Evolutionary conservation across 2,888 invertebrate genomes (phyloP), one percentile per base, ranked within the genome.

Genomic region (Platypus cylindrus): DNA sequence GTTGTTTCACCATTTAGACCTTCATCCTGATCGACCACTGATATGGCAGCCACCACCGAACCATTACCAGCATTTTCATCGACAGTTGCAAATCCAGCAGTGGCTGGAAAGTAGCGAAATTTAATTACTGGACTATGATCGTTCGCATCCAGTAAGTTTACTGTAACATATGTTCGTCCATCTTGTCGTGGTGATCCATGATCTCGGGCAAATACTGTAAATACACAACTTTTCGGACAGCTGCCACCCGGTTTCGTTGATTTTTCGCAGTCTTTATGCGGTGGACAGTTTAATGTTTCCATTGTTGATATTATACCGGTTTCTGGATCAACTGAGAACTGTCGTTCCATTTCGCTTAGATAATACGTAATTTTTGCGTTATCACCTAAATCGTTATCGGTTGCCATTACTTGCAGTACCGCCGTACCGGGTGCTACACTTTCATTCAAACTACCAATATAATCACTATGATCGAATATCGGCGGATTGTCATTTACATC

Each of bases 401-500:
- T 85, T 0, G 94, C 95, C 61, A 79, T 79, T n/a, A 95, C 93
- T 54, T 83, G 83, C 3, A 93, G 65, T 5, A 94, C 90, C 24
- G 75, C 75, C 1, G 87, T 86, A 3, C 91, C 91, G 0, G 84
- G 79, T n/a, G 83, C 79, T 5, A 89, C 85, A 54, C 89, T 93
- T 62, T 95, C 94, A 63, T 93, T 93, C 32, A 95, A 59, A 26
- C 84, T 82, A 1, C 89, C 89, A 37, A 81, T 83, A 62, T 94
- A 95, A 58, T 93, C 90, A 65, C 89, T 90, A 58, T 90, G 90
- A 61, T 87, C 89, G 55, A 91, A 91, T 47, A 90, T 84, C 22
- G 91, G 91, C 9, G 91, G 89, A 63, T 90, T 90, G 58, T 93
- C 93, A 58, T 93, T 93, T 5, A 89, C 89, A 62, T 93, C 91